phyloP scores from a whole-genome alignment of 1,140 invertebrate species.

The Scaptomyza montana region DNA sequence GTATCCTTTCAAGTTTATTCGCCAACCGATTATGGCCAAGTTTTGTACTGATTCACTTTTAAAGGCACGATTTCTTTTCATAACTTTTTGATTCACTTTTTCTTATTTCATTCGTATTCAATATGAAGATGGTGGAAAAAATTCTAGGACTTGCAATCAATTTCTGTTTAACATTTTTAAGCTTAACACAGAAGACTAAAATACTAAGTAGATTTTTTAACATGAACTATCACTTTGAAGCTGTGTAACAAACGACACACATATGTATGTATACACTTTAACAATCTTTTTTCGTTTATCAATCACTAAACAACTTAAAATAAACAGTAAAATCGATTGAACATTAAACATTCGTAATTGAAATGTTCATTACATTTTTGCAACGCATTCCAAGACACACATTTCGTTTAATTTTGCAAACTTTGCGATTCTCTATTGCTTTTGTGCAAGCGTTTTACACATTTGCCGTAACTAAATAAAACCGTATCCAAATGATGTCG shows the following conservation, averaged over 20 bases:
- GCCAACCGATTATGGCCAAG: slow-evolving; percentile 29
- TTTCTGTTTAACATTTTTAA: background rate
- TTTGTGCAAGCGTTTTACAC: slow-evolving; percentile 42
- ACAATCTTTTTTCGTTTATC: slow-evolving; percentile 5
- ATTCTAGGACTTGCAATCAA: background rate
- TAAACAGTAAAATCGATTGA: slow-evolving; percentile 12
- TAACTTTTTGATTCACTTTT: slow-evolving; percentile 20
- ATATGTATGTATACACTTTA: too few relatives aligned
- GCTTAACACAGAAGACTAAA: too few relatives aligned
- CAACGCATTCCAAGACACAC: slow-evolving; percentile 47
- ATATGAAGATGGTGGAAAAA: slow-evolving; percentile 33
- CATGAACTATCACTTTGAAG: too few relatives aligned
- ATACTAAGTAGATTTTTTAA: too few relatives aligned
- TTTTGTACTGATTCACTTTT: slow-evolving; percentile 49
- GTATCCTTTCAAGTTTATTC: slow-evolving; percentile 67
- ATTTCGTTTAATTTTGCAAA: slow-evolving; percentile 49
- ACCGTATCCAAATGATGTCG: slow-evolving; percentile 69
- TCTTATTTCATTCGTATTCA: slow-evolving; percentile 45
- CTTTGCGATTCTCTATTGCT: slow-evolving; percentile 26
- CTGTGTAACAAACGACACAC: too few relatives aligned
- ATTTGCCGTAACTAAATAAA: slow-evolving; percentile 25
- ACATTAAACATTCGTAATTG: background rate
- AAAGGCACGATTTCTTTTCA: slow-evolving; percentile 7
- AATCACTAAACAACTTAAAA: background rate
- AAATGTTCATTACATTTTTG: slow-evolving; percentile 8